Base-by-base conservation (phyloP, 2,113 vertebrate genomes). In the Ancistrus triradiatus region DNA sequence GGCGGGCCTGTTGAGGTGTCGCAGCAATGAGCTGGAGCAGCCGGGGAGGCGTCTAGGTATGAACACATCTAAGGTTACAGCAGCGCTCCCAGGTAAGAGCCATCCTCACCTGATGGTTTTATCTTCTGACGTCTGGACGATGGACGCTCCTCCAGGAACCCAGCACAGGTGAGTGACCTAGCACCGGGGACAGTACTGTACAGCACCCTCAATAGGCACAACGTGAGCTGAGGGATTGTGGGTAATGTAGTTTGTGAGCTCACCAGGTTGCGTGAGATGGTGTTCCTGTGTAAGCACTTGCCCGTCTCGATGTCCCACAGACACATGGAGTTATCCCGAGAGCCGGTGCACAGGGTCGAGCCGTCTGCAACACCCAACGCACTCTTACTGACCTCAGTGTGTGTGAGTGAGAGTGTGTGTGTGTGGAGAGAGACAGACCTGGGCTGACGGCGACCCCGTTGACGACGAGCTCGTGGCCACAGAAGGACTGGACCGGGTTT, bases 131-230 rank as follows among this genome's bases (percentile, higher is more conserved):
- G 90, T 89, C 83, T 98, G 95, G 18, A 92, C 79, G 33, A 95
- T 4, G 1, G 90, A 91, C 1, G 89, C 83, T 76, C 92, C 91
- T 50, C 78, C 83, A 55, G 95, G 94, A 50, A 98, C 90, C 95
- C 95, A 98, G 78, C 94, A 95, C 31, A 98, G 77, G 77, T 98
- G 93, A 58, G 95, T 98, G 62, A 98, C 94, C 95, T 98, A 71
- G n/a, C n/a, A n/a, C n/a, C n/a, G n/a, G n/a, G n/a, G 17, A 31
- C 2, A 21, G 17, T 31, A 31, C 27, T 31, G 27, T 31, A n/a
- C n/a, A n/a, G n/a, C n/a, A n/a, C n/a, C n/a, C n/a, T n/a, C n/a
- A n/a, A n/a, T n/a, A n/a, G n/a, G n/a, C n/a, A n/a, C n/a, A n/a
- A n/a, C 27, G 3, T 3, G 27, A 4, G 27, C 27, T 42, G 33